A percentile compares a stretch with the other conserved stretches of the same genome.
Evolutionary conservation across 2,113 vertebrate genomes (phyloP).

Genomic region (Chascanopsetta lugubris): DNA sequence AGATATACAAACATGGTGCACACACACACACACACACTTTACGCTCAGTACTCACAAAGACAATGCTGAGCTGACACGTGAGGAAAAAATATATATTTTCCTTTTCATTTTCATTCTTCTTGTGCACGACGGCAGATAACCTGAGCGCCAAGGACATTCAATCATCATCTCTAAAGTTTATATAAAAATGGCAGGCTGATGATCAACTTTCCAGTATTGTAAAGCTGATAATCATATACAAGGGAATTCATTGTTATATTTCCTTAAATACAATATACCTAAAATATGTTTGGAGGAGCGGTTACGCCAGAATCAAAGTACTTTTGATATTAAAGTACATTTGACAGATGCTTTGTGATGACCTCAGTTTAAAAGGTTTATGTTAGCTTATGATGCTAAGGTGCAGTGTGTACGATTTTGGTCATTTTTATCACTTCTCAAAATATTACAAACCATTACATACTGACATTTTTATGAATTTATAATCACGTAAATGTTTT

Average conservation of each 20-base stretch:
- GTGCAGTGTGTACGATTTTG: too few species aligned
- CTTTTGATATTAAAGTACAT: too few species aligned
- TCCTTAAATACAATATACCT: too few species aligned
- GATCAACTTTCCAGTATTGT: background rate
- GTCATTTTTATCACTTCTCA: too few species aligned
- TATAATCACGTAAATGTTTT: too few species aligned
- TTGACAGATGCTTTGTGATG: too few species aligned
- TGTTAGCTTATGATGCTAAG: too few species aligned
- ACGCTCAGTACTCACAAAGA: background rate
- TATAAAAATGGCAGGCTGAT: background rate
- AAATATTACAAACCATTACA: too few species aligned
- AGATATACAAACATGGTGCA: conserved; percentile 54
- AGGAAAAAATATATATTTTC: conserved; percentile 22
- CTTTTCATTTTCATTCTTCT: conserved; percentile 17
- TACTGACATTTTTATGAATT: too few species aligned
- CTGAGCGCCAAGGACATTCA: background rate
- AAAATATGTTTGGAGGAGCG: too few species aligned
- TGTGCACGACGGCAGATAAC: conserved; percentile 9
- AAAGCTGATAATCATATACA: background rate
- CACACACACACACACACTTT: conserved; percentile 26
- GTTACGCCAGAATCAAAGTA: too few species aligned
- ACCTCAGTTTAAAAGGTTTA: too few species aligned
- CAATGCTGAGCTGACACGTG: conserved; percentile 5
- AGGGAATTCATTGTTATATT: background rate
- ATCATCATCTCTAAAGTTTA: conserved; percentile 17